phyloP scores from a whole-genome alignment of 2,113 vertebrate species.

The Oceanodroma tethys region DNA sequence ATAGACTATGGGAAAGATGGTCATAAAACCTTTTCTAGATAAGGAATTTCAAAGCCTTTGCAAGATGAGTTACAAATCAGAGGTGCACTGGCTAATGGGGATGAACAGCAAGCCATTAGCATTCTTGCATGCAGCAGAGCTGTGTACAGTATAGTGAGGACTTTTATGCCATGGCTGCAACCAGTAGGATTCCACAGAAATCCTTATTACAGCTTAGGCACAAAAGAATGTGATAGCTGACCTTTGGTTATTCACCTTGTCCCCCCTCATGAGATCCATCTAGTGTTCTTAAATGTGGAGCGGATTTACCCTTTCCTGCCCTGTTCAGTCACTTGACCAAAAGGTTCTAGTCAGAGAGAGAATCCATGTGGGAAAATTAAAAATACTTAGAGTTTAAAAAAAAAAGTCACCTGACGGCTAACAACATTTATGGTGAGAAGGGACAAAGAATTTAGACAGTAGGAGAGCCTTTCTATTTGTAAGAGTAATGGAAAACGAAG shows the following conservation, averaged over 20 bases:
- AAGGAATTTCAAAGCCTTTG: neutral
- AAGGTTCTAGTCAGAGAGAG: neutral
- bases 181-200: neutral
- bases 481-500: neutral
- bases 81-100: neutral
- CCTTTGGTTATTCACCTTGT: neutral
- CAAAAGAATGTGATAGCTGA: neutral
- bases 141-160: neutral
- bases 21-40: neutral
- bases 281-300: neutral
- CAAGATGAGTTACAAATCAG: neutral
- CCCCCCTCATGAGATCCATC: neutral
- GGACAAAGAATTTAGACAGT: neutral
- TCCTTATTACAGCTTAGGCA: neutral
- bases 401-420: neutral
- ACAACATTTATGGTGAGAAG: neutral
- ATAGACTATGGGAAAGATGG: neutral
- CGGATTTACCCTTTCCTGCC: neutral
- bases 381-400: neutral
- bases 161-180: neutral
- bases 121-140: neutral
- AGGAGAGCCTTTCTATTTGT: neutral
- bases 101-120: neutral
- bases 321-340: neutral
- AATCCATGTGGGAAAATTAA: neutral